Conservation (phyloP, 2,797 vertebrate genomes). For the Discoglossus pictus region DNA sequence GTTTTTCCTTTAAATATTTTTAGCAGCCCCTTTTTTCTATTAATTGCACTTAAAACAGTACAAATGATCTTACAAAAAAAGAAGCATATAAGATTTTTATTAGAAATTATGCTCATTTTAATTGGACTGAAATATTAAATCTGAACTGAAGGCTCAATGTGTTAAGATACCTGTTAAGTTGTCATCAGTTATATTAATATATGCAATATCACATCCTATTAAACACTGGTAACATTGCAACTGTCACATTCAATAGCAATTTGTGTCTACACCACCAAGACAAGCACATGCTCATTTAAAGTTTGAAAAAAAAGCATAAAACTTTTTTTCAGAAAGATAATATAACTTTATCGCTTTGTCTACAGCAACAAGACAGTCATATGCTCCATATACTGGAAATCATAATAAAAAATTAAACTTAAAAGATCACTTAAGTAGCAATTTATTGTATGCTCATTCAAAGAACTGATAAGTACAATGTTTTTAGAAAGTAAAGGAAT, state of each 20-base stretch:
- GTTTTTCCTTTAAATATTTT: too few relatives aligned
- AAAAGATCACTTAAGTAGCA: too few relatives aligned
- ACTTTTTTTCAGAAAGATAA: too few relatives aligned
- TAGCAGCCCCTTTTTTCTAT: too few relatives aligned
- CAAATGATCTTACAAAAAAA: constrained; percentile 30
- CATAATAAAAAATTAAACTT: too few relatives aligned
- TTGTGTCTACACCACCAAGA: too few relatives aligned
- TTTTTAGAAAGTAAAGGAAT: too few relatives aligned
- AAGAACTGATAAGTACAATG: too few relatives aligned
- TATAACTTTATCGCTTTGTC: too few relatives aligned
- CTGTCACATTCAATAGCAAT: constrained; percentile 40
- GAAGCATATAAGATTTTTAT: constrained; percentile 38
- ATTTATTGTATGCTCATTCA: too few relatives aligned
- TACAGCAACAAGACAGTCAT: constrained; percentile 19
- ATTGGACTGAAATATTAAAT: constrained; percentile 11
- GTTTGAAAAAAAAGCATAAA: too few relatives aligned
- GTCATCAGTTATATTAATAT: constrained; percentile 41
- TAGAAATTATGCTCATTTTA: background rate
- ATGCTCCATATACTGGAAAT: too few relatives aligned
- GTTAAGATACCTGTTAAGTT: background rate
- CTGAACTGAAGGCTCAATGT: constrained; percentile 9
- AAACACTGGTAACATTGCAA: constrained; percentile 18
- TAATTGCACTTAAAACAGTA: constrained; percentile 9
- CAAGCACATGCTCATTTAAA: background rate
- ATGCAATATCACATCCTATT: constrained; percentile 38